A percentile compares a stretch with the other conserved stretches of the same genome.
phyloP scores from a whole-genome alignment of 2,797 vertebrate genomes.

The Poeciliopsis turneri region DNA sequence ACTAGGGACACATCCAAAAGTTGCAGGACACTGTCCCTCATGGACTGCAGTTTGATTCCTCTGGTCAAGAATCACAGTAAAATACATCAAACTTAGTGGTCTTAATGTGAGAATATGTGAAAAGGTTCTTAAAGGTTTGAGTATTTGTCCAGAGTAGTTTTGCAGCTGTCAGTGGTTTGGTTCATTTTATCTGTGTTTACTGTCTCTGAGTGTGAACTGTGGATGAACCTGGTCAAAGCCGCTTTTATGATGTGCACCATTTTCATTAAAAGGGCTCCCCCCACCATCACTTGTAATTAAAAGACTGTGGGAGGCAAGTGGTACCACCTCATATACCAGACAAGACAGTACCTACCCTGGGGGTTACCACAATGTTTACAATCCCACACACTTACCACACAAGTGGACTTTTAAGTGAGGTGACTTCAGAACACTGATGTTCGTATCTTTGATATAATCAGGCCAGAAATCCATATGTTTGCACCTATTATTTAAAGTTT shows the following conservation, averaged over 20 bases:
- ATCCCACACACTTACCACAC: slow-evolving; percentile 61
- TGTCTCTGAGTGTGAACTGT: slow-evolving; percentile 73
- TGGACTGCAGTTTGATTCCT: not conserved
- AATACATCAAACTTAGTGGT: not conserved
- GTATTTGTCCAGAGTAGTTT: not conserved
- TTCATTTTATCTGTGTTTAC: slow-evolving; percentile 62
- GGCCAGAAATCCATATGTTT: not conserved
- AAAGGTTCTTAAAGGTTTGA: not conserved
- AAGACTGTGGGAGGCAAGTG: slow-evolving; percentile 73
- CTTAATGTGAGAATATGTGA: not conserved
- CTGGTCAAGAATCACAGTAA: not conserved
- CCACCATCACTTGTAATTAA: slow-evolving; percentile 65
- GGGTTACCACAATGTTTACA: slow-evolving; percentile 73
- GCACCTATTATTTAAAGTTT: not conserved
- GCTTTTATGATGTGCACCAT: slow-evolving; percentile 70
- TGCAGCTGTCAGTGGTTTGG: slow-evolving; percentile 49
- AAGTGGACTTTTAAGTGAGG: slow-evolving; percentile 37
- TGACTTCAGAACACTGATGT: slow-evolving; percentile 16
- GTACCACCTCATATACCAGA: slow-evolving; percentile 71
- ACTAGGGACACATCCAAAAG: not conserved
- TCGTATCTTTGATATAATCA: slow-evolving; percentile 9
- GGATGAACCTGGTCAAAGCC: slow-evolving; percentile 70
- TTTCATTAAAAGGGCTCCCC: slow-evolving; percentile 70
- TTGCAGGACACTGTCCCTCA: not conserved
- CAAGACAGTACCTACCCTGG: slow-evolving; percentile 71